These are phyloP conservation scores for Oscheius sp. DNA, from an alignment of 2,888 invertebrate genomes.

Conservation along the genomic window DNA sequence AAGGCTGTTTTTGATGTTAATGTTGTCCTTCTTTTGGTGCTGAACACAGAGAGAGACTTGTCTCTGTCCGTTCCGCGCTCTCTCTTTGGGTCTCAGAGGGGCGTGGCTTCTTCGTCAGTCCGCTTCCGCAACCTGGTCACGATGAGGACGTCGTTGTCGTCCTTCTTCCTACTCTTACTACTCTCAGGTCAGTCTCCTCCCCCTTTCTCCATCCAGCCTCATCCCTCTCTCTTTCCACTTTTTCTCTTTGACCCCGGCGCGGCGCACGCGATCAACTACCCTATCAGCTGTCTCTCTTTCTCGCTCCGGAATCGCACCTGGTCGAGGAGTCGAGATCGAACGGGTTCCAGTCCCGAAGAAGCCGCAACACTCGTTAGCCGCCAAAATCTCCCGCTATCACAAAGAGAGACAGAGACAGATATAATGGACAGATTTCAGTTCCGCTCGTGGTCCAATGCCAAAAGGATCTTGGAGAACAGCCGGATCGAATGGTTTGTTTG, in stretches of 20 bases:
- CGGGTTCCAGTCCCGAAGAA: conserved; percentile 30
- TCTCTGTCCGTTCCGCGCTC: conserved; percentile 31
- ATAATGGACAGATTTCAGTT: conserved; percentile 22
- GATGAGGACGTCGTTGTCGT: conserved; percentile 27
- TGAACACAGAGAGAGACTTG: neutral
- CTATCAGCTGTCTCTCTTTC: conserved; percentile 4
- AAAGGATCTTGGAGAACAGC: neutral
- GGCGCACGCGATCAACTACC: neutral
- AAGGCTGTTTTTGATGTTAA: neutral
- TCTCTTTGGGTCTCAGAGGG: neutral
- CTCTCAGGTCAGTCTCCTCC: conserved; percentile 22
- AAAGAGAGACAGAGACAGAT: conserved; percentile 3
- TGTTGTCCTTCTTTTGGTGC: neutral
- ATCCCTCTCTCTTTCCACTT: neutral
- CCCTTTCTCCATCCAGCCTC: neutral
- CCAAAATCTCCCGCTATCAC: conserved; percentile 18
- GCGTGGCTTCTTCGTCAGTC: conserved; percentile 29
- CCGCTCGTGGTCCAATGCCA: conserved; percentile 20
- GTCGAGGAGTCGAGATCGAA: neutral
- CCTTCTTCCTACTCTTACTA: conserved; percentile 17
- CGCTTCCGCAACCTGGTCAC: conserved; percentile 36
- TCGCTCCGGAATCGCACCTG: conserved; percentile 12
- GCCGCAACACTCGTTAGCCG: conserved; percentile 36
- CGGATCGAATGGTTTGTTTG: no score
- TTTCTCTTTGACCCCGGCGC: conserved; percentile 11